These are phyloP conservation scores for Calidris pygmaea DNA, from an alignment of 2,113 vertebrate species.

Conservation along the genomic window DNA sequence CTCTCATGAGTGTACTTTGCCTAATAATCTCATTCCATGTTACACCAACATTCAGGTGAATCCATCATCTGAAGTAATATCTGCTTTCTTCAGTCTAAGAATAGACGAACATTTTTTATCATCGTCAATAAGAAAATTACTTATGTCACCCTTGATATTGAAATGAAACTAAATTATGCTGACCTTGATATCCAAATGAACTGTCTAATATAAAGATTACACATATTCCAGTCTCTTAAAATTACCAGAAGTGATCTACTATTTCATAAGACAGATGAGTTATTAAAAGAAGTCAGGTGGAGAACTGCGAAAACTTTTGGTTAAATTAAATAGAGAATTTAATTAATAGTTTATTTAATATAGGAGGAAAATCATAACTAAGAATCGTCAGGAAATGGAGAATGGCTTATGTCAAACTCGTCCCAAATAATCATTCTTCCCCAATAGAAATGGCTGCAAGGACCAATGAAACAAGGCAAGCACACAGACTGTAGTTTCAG, in stretches of 20 bases:
- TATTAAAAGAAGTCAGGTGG: slow-evolving; percentile 6
- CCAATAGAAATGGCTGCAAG: not conserved
- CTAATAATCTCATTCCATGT: not conserved
- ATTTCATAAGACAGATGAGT: not conserved
- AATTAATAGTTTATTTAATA: slow-evolving; percentile 43
- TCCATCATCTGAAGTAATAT: not conserved
- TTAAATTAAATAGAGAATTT: slow-evolving; percentile 37
- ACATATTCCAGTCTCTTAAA: not conserved
- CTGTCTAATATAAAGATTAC: not conserved
- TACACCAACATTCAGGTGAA: not conserved
- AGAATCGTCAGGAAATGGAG: slow-evolving; percentile 18
- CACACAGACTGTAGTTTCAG: not conserved
- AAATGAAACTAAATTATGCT: slow-evolving; percentile 8
- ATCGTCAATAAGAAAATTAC: slow-evolving; percentile 19
- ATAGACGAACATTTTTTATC: not conserved
- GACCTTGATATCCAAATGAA: slow-evolving; percentile 16
- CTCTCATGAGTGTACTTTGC: not conserved
- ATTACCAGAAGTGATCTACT: not conserved
- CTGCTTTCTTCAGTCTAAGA: not conserved
- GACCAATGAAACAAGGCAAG: not conserved
- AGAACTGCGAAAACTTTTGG: slow-evolving; percentile 23
- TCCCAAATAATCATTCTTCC: not conserved
- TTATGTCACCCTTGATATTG: not conserved
- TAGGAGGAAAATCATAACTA: not conserved
- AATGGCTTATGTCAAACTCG: not conserved